A percentile compares a stretch with the other conserved stretches of the same genome.
Evolutionary conservation across 2,797 vertebrate genomes (phyloP).

Genomic region (Neostethus bicornis): DNA sequence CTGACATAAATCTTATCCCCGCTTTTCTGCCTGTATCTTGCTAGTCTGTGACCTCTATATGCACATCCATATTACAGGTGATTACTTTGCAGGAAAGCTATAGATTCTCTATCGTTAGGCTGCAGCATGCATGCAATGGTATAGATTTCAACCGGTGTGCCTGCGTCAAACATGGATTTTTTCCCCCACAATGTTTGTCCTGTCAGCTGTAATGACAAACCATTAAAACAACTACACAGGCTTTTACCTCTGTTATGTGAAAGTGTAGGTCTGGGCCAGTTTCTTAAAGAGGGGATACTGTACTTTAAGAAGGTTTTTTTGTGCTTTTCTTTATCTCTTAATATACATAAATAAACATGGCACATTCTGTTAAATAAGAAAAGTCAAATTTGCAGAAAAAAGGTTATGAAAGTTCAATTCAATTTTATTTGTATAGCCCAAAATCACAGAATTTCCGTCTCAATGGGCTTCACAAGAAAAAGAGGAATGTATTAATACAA

Average conservation of each 20-base stretch:
- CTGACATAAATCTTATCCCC: conserved; percentile 67
- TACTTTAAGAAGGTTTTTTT: not conserved
- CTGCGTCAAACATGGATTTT: conserved; percentile 24
- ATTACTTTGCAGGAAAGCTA: conserved; percentile 41
- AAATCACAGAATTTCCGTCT: too few relatives aligned
- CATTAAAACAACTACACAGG: conserved; percentile 9
- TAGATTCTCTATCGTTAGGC: conserved; percentile 22
- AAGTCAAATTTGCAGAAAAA: too few relatives aligned
- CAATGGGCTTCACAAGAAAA: too few relatives aligned
- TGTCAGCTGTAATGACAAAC: conserved; percentile 18
- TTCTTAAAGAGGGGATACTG: conserved; percentile 1
- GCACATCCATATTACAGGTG: conserved; percentile 33
- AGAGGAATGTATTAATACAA: too few relatives aligned
- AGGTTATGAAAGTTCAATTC: too few relatives aligned
- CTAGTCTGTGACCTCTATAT: conserved; percentile 48
- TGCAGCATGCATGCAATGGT: conserved; percentile 14
- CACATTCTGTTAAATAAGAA: too few relatives aligned
- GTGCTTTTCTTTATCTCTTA: too few relatives aligned
- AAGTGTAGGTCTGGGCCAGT: conserved; percentile 7
- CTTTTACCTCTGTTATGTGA: conserved; percentile 3
- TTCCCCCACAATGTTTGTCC: conserved; percentile 26
- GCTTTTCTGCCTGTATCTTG: conserved; percentile 48
- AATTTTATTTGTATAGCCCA: too few relatives aligned
- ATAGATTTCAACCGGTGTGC: conserved; percentile 27
- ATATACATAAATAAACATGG: too few relatives aligned